phyloP scores from a whole-genome alignment of 2,797 vertebrate species.

The Tangara arthus region DNA sequence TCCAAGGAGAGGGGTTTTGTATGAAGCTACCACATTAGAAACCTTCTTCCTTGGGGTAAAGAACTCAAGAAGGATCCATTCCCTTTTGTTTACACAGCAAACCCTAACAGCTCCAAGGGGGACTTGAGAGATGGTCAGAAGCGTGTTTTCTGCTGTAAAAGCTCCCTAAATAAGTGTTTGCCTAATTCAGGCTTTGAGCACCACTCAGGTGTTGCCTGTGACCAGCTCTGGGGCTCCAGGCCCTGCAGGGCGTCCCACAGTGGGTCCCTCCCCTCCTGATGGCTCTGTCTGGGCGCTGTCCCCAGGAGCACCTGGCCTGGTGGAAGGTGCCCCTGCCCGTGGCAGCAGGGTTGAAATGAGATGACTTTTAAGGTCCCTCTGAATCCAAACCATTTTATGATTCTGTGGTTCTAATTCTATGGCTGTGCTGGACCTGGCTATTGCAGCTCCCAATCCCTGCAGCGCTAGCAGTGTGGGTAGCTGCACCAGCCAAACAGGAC shows the following conservation, averaged over 20 bases:
- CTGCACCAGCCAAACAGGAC: background rate
- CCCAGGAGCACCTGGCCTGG: rapidly evolving
- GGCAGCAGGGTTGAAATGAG: rapidly evolving
- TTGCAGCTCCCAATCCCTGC: background rate
- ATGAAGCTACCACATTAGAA: slow-evolving; percentile 21
- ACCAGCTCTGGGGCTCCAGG: background rate
- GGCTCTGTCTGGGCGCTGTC: background rate
- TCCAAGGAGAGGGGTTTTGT: background rate
- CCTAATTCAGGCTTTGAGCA: slow-evolving; percentile 52
- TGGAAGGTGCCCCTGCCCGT: background rate
- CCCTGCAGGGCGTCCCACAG: rapidly evolving
- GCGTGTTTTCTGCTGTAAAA: slow-evolving; percentile 67
- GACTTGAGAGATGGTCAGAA: slow-evolving; percentile 60
- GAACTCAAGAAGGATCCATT: slow-evolving; percentile 12
- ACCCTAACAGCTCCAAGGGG: slow-evolving; percentile 60
- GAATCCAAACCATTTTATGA: background rate
- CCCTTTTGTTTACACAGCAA: slow-evolving; percentile 61
- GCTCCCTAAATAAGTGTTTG: slow-evolving; percentile 65
- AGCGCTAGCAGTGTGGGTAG: no score
- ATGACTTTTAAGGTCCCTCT: background rate
- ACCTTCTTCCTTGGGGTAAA: slow-evolving; percentile 35
- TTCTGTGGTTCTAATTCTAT: rapidly evolving
- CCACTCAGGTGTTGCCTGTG: background rate
- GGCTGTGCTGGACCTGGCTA: rapidly evolving
- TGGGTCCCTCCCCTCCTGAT: rapidly evolving